phyloP scores from a whole-genome alignment of 2,113 vertebrate species.

The Crotalus tigris region DNA sequence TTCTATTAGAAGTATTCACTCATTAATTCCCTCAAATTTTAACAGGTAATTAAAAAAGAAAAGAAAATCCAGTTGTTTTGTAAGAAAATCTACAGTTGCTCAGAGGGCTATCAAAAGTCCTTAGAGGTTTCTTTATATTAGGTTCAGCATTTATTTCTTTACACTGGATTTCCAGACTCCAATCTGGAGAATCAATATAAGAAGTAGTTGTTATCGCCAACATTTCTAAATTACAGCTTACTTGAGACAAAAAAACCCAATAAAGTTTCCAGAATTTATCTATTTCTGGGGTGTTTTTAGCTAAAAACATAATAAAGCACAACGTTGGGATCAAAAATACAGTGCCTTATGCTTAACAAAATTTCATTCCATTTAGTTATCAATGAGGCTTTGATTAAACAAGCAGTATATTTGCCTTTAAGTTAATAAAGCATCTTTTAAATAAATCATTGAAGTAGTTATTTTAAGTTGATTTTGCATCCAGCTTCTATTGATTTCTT shows the following conservation, averaged over 20 bases:
- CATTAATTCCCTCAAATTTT: background rate
- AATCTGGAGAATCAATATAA: background rate
- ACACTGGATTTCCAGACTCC: background rate
- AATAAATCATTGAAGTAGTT: constrained; percentile 52
- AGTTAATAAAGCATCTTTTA: constrained; percentile 51
- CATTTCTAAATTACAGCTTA: background rate
- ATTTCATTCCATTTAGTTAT: background rate
- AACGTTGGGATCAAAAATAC: background rate
- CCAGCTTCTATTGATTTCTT: constrained; percentile 37
- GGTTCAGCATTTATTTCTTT: background rate
- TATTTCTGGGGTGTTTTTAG: background rate
- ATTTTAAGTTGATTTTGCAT: constrained; percentile 58
- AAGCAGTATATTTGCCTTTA: constrained; percentile 36
- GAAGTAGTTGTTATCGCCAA: background rate
- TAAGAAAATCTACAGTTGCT: background rate
- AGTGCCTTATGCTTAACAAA: background rate
- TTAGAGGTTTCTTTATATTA: background rate
- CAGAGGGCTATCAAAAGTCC: no score
- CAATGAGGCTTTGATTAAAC: constrained; percentile 40
- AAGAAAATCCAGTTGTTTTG: background rate
- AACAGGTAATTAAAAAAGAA: background rate
- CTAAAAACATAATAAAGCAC: background rate
- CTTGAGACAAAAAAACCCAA: background rate
- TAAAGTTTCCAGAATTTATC: background rate
- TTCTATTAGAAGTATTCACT: background rate